phyloP scores from a whole-genome alignment of 2,888 invertebrate species.

The Chymomyza caudatula region DNA sequence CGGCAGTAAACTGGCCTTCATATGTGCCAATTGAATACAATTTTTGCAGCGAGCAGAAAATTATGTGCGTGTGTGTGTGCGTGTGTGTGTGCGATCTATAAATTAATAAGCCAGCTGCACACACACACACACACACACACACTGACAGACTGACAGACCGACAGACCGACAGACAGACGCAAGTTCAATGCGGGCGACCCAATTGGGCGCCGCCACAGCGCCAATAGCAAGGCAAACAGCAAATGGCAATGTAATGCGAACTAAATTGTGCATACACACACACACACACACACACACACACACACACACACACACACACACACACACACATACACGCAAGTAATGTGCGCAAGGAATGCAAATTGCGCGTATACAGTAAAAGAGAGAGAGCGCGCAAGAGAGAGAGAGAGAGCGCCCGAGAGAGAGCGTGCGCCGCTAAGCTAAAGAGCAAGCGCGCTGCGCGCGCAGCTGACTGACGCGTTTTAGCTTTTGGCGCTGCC shows the following conservation, averaged over 20 bases:
- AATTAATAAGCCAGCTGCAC: constrained; percentile 36
- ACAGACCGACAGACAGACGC: not conserved
- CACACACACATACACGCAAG: not conserved
- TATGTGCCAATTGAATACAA: constrained; percentile 62
- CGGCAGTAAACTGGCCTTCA: not conserved
- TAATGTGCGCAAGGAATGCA: constrained; percentile 2
- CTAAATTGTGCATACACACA: constrained; percentile 40
- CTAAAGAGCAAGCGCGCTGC: not conserved
- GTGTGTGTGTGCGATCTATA: not conserved
- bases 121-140: constrained; percentile 1
- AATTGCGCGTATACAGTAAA: not conserved
- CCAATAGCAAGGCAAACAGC: constrained; percentile 35
- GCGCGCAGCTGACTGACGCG: constrained; percentile 53
- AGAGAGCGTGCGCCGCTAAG: not conserved
- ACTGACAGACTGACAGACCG: not conserved
- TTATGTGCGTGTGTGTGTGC: constrained; percentile 1
- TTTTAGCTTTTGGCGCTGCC: constrained; percentile 28
- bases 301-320: not conserved
- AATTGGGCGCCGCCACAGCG: constrained; percentile 26
- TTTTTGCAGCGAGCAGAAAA: constrained; percentile 27
- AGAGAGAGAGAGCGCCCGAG: constrained; percentile 2
- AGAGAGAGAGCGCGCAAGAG: not conserved
- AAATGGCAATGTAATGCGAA: constrained; percentile 56
- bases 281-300: constrained; percentile 5
- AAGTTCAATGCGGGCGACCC: constrained; percentile 32